These are phyloP conservation scores for Catocala sponsa DNA, from an alignment of 2,888 invertebrate species.

Conservation along the genomic window DNA sequence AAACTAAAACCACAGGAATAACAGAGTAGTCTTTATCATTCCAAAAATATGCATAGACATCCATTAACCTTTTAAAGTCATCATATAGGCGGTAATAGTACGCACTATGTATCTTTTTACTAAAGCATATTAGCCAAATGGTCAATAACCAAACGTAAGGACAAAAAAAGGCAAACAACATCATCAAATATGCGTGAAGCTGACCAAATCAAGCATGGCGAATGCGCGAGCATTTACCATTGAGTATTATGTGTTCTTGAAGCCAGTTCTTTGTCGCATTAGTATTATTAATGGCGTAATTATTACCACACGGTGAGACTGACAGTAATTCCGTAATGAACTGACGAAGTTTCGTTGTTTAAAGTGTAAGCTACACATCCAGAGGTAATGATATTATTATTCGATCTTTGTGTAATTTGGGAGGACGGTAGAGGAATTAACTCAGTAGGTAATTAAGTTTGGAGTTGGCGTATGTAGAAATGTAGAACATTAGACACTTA, in stretches of 20 bases:
- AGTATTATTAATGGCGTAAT: constrained; percentile 3
- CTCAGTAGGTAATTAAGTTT: background rate
- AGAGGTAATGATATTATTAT: background rate
- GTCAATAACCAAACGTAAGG: constrained; percentile 31
- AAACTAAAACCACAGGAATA: no score
- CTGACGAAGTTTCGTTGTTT: background rate
- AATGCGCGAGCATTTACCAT: constrained; percentile 31
- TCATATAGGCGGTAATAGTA: no score
- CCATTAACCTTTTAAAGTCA: no score
- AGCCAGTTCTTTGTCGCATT: background rate
- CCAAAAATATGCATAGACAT: no score
- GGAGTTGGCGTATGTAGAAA: background rate
- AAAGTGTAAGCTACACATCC: no score
- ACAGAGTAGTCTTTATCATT: no score
- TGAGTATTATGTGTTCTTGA: constrained; percentile 13
- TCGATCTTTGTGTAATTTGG: background rate
- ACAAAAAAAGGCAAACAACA: constrained; percentile 32
- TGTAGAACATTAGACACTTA: background rate
- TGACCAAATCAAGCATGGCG: constrained; percentile 26
- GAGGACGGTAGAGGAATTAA: background rate
- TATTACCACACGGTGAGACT: background rate
- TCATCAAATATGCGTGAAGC: constrained; percentile 35
- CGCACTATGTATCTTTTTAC: no score
- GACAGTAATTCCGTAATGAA: background rate
- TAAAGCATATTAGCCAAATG: constrained; percentile 13